Percentiles rank a stretch among this genome's conserved stretches.
These are phyloP conservation scores for Desmophyllum pertusum DNA, from an alignment of 92 coral and sea anemone genomes.

Conservation along the genomic window DNA sequence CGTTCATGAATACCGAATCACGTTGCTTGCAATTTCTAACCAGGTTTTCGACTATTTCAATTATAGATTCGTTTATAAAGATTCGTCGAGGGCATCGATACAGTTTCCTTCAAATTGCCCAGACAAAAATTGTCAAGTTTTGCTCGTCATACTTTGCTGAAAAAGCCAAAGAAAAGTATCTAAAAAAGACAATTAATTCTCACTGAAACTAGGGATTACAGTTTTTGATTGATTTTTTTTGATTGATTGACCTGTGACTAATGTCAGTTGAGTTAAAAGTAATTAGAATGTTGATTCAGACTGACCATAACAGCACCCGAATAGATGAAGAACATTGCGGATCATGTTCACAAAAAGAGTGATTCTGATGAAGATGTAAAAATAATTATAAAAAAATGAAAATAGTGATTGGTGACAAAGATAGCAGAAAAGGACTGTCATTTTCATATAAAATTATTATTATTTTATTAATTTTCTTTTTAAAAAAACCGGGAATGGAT, in stretches of 20 bases:
- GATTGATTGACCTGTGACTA: too few relatives aligned
- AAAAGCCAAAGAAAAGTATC: neutral
- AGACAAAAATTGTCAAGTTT: neutral
- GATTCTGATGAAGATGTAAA: neutral
- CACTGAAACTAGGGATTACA: too few relatives aligned
- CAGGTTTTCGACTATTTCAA: neutral
- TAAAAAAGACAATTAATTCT: too few relatives aligned
- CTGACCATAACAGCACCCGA: neutral
- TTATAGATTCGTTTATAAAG: neutral
- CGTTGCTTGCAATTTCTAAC: too few relatives aligned
- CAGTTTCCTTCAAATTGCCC: neutral
- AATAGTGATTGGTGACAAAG: neutral
- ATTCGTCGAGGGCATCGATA: neutral
- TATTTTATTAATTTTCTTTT: neutral
- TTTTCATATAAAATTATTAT: too few relatives aligned
- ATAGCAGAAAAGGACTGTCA: neutral
- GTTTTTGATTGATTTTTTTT: too few relatives aligned
- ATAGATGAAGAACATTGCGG: too few relatives aligned
- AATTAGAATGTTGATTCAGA: neutral
- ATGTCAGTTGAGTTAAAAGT: too few relatives aligned
- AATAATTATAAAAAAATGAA: neutral
- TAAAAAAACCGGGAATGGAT: too few relatives aligned
- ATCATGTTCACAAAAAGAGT: neutral
- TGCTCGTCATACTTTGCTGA: neutral
- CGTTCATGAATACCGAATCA: too few relatives aligned